phyloP scores from a whole-genome alignment of 2,888 invertebrate genomes.

The Pseudococcus longispinus region DNA sequence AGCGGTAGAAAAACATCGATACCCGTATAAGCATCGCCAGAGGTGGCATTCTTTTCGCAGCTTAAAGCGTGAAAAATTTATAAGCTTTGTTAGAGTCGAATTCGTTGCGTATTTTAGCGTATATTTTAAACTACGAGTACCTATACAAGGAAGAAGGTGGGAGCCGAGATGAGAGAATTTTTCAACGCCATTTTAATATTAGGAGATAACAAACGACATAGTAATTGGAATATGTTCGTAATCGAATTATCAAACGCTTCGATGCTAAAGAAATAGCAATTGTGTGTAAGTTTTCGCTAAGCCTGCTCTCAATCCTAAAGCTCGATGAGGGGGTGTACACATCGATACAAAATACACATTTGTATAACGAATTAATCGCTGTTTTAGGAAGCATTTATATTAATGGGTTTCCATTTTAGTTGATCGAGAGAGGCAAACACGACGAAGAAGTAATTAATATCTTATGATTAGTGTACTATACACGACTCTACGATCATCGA shows the following conservation, averaged over 20 bases:
- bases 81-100: background rate
- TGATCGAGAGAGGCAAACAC: background rate
- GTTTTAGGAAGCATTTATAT: background rate
- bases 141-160: too few relatives aligned
- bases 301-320: background rate
- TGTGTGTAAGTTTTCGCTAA: background rate
- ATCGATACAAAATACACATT: background rate
- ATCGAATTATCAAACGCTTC: background rate
- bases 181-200: background rate
- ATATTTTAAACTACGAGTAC: background rate
- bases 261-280: background rate
- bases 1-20: background rate
- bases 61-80: conserved; percentile 17
- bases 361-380: background rate
- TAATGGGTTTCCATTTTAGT: background rate
- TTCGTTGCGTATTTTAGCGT: background rate
- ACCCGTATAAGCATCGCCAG: background rate
- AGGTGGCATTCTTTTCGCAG: background rate
- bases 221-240: background rate
- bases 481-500: background rate
- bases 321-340: background rate
- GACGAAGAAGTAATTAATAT: background rate
- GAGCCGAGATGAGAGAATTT: background rate
- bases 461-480: background rate
- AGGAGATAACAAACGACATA: background rate